These are phyloP conservation scores for Bufotes viridis DNA, from an alignment of 2,797 vertebrate species.

Conservation along the genomic window DNA sequence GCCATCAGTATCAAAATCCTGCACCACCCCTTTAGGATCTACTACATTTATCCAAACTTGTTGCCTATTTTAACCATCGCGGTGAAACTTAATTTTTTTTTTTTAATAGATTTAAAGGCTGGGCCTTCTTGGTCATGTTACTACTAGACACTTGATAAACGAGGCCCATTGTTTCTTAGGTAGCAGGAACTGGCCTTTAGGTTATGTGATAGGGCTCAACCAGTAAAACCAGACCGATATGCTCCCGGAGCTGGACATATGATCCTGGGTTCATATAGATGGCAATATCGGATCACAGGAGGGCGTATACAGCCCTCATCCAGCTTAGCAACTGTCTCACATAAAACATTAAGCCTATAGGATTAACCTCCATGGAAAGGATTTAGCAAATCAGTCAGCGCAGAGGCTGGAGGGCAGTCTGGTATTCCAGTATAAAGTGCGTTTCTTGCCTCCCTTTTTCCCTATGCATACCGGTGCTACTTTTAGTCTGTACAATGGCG, in stretches of 20 bases:
- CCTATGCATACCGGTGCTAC: conserved; percentile 39
- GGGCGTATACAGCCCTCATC: conserved; percentile 8
- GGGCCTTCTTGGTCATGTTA: no score
- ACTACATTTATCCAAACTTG: no score
- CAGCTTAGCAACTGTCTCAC: conserved; percentile 38
- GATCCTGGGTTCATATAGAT: conserved; percentile 6
- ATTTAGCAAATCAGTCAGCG: conserved; percentile 44
- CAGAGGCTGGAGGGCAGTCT: conserved; percentile 8
- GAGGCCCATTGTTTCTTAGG: background rate
- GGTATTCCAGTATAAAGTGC: conserved; percentile 10
- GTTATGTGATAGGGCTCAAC: background rate
- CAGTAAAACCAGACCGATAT: background rate
- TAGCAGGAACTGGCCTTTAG: background rate
- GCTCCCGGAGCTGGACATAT: background rate
- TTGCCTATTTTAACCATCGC: no score
- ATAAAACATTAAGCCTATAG: conserved; percentile 40
- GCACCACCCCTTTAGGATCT: no score
- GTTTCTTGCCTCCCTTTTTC: conserved; percentile 25
- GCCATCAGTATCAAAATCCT: no score
- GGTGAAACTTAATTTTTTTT: no score
- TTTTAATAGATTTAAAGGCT: no score
- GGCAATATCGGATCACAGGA: background rate
- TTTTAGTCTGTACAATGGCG: conserved; percentile 13
- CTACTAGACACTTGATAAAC: background rate
- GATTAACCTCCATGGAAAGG: conserved; percentile 43